A percentile compares a stretch with the other conserved stretches of the same genome.
phyloP scores from a whole-genome alignment of 2,113 vertebrate species.

The Ancistrus triradiatus region DNA sequence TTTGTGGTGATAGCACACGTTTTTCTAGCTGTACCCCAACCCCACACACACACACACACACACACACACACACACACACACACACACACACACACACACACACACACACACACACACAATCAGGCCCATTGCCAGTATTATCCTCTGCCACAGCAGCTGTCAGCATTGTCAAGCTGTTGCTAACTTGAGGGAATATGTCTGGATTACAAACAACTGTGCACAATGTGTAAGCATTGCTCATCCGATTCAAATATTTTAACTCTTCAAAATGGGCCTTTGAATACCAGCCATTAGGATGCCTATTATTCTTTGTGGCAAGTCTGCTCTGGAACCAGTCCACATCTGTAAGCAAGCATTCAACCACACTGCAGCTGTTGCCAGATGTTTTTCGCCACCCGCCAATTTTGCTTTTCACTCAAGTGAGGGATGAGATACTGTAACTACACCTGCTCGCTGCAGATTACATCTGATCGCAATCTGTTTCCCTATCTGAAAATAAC shows the following conservation, averaged over 20 bases:
- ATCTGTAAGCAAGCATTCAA: conserved; percentile 43
- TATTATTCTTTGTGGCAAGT: conserved; percentile 53
- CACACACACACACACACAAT: conserved; percentile 11
- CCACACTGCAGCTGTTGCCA: conserved; percentile 43
- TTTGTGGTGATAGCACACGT: conserved; percentile 74
- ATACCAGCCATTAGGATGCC: conserved; percentile 65
- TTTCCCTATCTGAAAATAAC: not conserved
- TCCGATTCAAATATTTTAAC: conserved; percentile 70
- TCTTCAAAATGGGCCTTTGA: conserved; percentile 65
- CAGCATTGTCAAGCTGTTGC: conserved; percentile 56
- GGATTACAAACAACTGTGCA: conserved; percentile 66
- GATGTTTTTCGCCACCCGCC: conserved; percentile 47
- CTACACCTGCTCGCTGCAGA: conserved; percentile 11
- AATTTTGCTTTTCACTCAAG: conserved; percentile 18
- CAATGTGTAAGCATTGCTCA: conserved; percentile 65
- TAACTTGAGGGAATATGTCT: conserved; percentile 66
- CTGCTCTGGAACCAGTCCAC: conserved; percentile 58
- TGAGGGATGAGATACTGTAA: conserved; percentile 10
- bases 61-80: conserved; percentile 13
- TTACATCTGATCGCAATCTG: conserved; percentile 22
- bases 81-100: not conserved
- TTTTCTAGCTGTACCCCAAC: conserved; percentile 62
- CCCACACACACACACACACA: conserved; percentile 40
- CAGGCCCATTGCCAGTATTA: conserved; percentile 68
- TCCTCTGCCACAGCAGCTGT: conserved; percentile 64